Evolutionary conservation across 1,140 invertebrate genomes (phyloP).

Genomic region (Pseudomyrmex gracilis): DNA sequence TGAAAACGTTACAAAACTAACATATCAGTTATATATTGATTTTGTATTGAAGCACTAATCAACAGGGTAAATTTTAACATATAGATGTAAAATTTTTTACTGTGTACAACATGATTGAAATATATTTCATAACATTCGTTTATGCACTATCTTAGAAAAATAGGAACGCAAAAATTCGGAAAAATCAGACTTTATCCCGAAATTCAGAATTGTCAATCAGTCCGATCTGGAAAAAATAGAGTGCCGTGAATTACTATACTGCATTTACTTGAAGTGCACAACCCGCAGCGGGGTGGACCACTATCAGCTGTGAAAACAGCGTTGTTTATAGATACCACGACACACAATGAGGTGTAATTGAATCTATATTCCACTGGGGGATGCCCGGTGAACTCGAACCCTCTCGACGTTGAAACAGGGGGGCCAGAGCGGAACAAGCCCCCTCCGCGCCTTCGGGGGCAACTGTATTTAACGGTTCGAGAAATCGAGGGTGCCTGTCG

Average conservation of each 20-base stretch:
- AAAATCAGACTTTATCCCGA: background rate
- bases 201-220: background rate
- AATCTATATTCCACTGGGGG: constrained; percentile 79
- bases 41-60: too few relatives aligned
- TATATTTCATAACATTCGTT: too few relatives aligned
- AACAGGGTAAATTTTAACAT: too few relatives aligned
- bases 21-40: too few relatives aligned
- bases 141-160: too few relatives aligned
- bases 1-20: too few relatives aligned
- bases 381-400: constrained; percentile 53
- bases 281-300: constrained; percentile 61
- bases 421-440: constrained; percentile 50
- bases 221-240: background rate
- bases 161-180: too few relatives aligned
- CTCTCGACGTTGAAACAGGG: constrained; percentile 36
- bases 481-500: constrained; percentile 77
- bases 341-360: constrained; percentile 84
- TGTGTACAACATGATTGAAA: too few relatives aligned
- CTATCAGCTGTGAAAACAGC: constrained; percentile 84
- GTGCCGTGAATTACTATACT: background rate
- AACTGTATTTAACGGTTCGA: constrained; percentile 77
- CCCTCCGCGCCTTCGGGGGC: constrained; percentile 47
- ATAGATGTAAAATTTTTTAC: too few relatives aligned
- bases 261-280: constrained; percentile 4
- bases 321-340: constrained; percentile 83